Conservation (phyloP, 1,140 invertebrate genomes). For the Gerris buenoi region DNA sequence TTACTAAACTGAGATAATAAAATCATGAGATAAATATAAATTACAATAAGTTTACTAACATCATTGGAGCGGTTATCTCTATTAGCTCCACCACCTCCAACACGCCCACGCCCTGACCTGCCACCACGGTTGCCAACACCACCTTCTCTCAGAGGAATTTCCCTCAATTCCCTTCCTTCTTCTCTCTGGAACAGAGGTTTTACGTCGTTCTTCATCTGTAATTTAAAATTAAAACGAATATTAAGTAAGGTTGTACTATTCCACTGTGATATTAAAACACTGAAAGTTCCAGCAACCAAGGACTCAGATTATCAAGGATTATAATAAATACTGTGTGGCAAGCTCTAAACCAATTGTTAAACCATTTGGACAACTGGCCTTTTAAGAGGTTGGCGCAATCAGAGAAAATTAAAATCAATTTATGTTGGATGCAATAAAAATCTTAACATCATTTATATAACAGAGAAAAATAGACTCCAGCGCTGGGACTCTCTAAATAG, state of each 20-base stretch:
- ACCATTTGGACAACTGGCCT: too few relatives aligned
- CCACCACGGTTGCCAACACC: slow-evolving; percentile 11
- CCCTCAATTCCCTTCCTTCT: slow-evolving; percentile 21
- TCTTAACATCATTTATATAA: too few relatives aligned
- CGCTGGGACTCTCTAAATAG: too few relatives aligned
- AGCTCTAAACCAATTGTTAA: neutral
- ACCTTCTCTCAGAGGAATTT: slow-evolving; percentile 25
- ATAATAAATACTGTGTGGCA: neutral
- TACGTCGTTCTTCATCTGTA: neutral
- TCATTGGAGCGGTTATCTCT: slow-evolving; percentile 30
- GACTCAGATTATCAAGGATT: neutral
- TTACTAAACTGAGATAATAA: neutral
- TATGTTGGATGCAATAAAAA: too few relatives aligned
- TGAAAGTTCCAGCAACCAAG: neutral
- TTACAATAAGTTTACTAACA: slow-evolving; percentile 22
- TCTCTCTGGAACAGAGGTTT: slow-evolving; percentile 16
- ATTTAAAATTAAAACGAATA: neutral
- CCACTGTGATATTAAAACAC: neutral
- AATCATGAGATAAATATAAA: neutral
- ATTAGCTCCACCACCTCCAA: slow-evolving; percentile 23
- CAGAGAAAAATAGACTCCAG: too few relatives aligned
- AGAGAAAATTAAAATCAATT: too few relatives aligned
- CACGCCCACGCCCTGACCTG: slow-evolving; percentile 13
- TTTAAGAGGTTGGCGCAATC: too few relatives aligned
- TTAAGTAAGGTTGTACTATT: neutral